Conservation (phyloP, 2,888 invertebrate species). For the Chironomus tentans region DNA sequence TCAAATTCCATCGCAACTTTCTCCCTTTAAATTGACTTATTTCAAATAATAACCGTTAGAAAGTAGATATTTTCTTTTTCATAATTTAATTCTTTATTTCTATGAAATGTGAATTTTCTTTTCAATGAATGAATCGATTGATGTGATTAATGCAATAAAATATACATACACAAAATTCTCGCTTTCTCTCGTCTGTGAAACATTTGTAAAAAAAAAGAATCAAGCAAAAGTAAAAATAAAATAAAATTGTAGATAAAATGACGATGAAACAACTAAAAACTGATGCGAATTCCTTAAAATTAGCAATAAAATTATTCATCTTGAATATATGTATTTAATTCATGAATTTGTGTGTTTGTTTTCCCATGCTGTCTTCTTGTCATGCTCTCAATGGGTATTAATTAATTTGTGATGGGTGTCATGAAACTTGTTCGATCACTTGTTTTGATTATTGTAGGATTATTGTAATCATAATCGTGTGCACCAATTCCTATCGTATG, state of each 20-base stretch:
- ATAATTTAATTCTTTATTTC: neutral
- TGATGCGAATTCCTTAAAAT: too few relatives aligned
- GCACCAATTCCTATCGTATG: slow-evolving; percentile 83
- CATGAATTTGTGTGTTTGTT: too few relatives aligned
- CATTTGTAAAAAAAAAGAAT: neutral
- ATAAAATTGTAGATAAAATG: neutral
- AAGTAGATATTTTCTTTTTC: neutral
- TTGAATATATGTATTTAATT: too few relatives aligned
- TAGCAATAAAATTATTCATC: too few relatives aligned
- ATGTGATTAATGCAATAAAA: neutral
- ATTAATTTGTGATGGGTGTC: neutral
- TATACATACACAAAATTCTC: neutral
- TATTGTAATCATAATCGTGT: slow-evolving; percentile 53
- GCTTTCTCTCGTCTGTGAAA: neutral
- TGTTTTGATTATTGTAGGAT: slow-evolving; percentile 30
- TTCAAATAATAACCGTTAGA: too few relatives aligned
- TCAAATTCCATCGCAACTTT: too few relatives aligned
- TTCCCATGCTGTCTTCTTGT: too few relatives aligned
- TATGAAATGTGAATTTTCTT: neutral
- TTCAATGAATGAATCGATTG: neutral
- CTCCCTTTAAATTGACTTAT: too few relatives aligned
- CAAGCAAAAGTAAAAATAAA: neutral
- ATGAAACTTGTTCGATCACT: slow-evolving; percentile 14
- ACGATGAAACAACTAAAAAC: too few relatives aligned
- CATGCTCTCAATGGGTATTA: too few relatives aligned